These are phyloP conservation scores for Sminthopsis crassicaudata DNA, from an alignment of 2,113 vertebrate species.

Conservation along the genomic window DNA sequence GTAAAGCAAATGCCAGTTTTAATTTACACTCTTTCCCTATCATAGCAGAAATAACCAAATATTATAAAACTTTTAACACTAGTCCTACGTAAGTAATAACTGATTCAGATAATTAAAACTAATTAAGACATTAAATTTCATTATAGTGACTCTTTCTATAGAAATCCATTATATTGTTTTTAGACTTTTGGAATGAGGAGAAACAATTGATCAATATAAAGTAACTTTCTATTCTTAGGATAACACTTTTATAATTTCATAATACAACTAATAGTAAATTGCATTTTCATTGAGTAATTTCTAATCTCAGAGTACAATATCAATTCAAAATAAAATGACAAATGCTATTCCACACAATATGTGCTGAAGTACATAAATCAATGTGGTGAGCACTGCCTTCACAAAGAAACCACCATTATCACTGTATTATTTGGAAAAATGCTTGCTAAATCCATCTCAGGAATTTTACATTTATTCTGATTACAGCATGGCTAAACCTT, in stretches of 20 bases:
- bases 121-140: slow-evolving; percentile 79
- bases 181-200: slow-evolving; percentile 74
- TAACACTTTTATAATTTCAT: slow-evolving; percentile 78
- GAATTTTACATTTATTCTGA: slow-evolving; percentile 81
- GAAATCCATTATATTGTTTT: slow-evolving; percentile 67
- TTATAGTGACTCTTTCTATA: slow-evolving; percentile 74
- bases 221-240: slow-evolving; percentile 77
- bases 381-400: slow-evolving; percentile 64
- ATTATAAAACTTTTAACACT: slow-evolving; percentile 73
- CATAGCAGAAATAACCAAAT: slow-evolving; percentile 67
- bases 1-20: slow-evolving; percentile 73
- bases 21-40: slow-evolving; percentile 73
- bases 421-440: slow-evolving; percentile 76
- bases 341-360: slow-evolving; percentile 52
- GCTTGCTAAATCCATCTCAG: slow-evolving; percentile 79
- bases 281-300: slow-evolving; percentile 77
- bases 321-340: slow-evolving; percentile 44
- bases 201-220: slow-evolving; percentile 81
- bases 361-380: slow-evolving; percentile 75
- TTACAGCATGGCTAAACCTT: slow-evolving; percentile 82
- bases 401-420: slow-evolving; percentile 73
- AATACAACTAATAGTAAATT: slow-evolving; percentile 74
- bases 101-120: slow-evolving; percentile 79
- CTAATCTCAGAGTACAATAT: slow-evolving; percentile 77
- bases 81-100: slow-evolving; percentile 72